phyloP scores from a whole-genome alignment of 2,797 vertebrate genomes.

The Peromyscus eremicus region DNA sequence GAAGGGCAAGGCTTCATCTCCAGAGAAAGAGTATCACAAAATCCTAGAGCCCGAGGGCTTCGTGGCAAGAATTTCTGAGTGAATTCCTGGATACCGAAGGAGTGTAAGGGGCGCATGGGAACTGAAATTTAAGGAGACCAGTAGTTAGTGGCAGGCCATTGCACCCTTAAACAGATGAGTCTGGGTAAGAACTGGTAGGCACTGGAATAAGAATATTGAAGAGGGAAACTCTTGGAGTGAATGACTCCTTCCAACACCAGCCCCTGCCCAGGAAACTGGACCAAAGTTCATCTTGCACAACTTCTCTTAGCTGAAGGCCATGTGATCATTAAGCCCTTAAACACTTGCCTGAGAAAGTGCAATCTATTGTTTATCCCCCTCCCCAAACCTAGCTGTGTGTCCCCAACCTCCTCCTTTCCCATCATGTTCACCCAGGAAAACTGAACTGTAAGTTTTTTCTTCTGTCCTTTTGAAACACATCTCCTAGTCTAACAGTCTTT shows the following conservation, averaged over 20 bases:
- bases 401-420: not conserved
- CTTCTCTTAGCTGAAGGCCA: not conserved
- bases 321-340: not conserved
- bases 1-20: not conserved
- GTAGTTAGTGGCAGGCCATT: not conserved
- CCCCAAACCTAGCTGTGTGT: not conserved
- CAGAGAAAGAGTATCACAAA: not conserved
- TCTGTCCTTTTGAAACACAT: not conserved
- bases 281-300: not conserved
- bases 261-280: not conserved
- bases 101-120: not conserved
- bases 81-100: not conserved
- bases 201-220: not conserved
- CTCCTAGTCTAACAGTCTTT: not conserved
- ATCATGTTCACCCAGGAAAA: not conserved
- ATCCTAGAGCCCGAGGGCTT: not conserved
- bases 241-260: not conserved
- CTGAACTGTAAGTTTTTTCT: not conserved
- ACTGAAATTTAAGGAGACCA: not conserved
- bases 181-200: not conserved
- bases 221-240: not conserved
- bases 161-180: not conserved
- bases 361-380: not conserved
- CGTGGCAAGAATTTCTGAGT: not conserved
- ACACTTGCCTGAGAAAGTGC: not conserved